Conservation (phyloP, 2,888 invertebrate species). For the Metalampra italica region DNA sequence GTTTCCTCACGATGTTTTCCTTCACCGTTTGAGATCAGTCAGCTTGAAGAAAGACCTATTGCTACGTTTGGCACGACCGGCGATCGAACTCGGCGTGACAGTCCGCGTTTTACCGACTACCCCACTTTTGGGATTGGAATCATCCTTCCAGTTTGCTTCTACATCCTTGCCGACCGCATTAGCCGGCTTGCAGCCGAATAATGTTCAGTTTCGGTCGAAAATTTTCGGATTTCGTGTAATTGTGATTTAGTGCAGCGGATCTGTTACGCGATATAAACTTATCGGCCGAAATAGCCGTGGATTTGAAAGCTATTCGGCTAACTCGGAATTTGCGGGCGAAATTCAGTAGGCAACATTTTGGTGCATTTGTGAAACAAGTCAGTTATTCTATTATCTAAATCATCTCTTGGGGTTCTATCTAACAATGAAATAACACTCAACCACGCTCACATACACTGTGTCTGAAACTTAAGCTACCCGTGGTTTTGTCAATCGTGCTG, state of each 20-base stretch:
- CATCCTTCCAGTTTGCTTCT: conserved; percentile 33
- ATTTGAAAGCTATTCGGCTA: conserved; percentile 26
- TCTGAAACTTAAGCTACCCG: too few relatives aligned
- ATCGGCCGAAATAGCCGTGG: conserved; percentile 39
- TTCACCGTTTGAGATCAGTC: too few relatives aligned
- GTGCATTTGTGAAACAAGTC: too few relatives aligned
- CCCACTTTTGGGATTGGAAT: conserved; percentile 1
- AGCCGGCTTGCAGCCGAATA: conserved; percentile 48
- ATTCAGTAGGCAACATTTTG: neutral
- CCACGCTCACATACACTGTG: too few relatives aligned
- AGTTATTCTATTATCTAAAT: too few relatives aligned
- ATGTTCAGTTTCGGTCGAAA: conserved; percentile 59
- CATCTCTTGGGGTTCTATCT: neutral
- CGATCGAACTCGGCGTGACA: too few relatives aligned
- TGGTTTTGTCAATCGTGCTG: too few relatives aligned
- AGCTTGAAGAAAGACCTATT: too few relatives aligned
- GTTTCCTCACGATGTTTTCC: too few relatives aligned
- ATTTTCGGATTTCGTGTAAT: conserved; percentile 67
- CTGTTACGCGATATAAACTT: conserved; percentile 64
- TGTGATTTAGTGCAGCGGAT: conserved; percentile 65
- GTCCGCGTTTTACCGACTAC: too few relatives aligned
- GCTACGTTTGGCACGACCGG: too few relatives aligned
- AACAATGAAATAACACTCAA: too few relatives aligned
- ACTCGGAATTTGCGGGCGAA: conserved; percentile 14
- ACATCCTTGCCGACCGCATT: conserved; percentile 37